Base-by-base conservation (phyloP, 1,140 invertebrate species). In the Semibalanus balanoides region DNA sequence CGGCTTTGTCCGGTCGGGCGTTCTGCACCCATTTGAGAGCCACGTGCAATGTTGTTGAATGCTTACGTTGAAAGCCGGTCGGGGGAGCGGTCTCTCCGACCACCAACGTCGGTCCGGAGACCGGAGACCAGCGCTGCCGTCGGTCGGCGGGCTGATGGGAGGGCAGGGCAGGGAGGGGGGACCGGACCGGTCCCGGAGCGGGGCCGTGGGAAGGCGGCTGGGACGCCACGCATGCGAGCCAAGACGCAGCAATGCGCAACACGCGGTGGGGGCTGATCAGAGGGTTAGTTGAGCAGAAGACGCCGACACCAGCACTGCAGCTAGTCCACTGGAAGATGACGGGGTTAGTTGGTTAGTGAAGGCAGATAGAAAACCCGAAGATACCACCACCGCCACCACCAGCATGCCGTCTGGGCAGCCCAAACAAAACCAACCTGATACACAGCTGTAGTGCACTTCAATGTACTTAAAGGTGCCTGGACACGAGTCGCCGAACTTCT, bases 371-470 rank as follows among this genome's bases (percentile, higher is more conserved):
- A 40, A 40, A 64, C 51, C 51, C 51, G 51, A 64, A 64, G 51
- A 64, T 1, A 64, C 51, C 51, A 25, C 22, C 51, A 64, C 51
- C 51, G 22, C 51, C 51, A 19, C 22, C 51, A 64, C 51, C 51
- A 64, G 14, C 51, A 64, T 64, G 51, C 51, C 22, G 51, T 22
- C 22, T 19, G 1, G 11, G 51, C 11, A 11, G 51, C 11, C 19
- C 35, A 74, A 43, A 11, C 30, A 19, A 70, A 75, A 77, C 74
- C 78, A 77, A 81, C 80, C 79, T 78, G 78, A n/a, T 30, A 73
- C 87, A 85, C 95, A 97, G 81, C 91, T 89, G 86, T 95, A 97
- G 82, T 97, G 95, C 43, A 93, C 94, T 86, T 98, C 95, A 74
- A 97, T 87, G 86, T 97, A 98, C 86, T 98, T 98, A 79, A 90